Evolutionary conservation across 1,140 invertebrate genomes (phyloP), one percentile per base, ranked within the genome.

Genomic region (Neoseiulus cucumeris): DNA sequence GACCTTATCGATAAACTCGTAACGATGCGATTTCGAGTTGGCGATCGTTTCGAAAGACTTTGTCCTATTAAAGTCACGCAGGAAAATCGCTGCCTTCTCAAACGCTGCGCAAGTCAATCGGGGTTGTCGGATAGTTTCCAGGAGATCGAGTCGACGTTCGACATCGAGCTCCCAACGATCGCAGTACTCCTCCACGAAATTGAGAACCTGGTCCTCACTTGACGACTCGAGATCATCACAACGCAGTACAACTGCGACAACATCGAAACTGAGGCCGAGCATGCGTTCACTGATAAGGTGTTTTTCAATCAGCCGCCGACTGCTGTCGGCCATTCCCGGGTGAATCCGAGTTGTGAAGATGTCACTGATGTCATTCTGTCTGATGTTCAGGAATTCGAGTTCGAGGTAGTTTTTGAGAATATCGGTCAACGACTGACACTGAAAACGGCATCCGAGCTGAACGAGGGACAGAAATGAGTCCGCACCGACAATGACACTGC

Each of bases 211-310:
- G 33, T 59, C 51, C 9, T 59, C 51, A 14, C 33, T 20, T 59
- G n/a, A 1, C 14, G 51, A n/a, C 14, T 29, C 22, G 1, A 59
- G 51, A 1, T 25, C 51, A 59, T 59, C 51, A 5, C 33, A 14
- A 14, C 33, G 14, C 1, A 59, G 51, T 20, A 20, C 2, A n/a
- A 17, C 51, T 12, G 25, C 51, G 14, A 59, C 51, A 1, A 59
- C 51, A 14, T 59, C 51, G 22, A 59, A 59, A 59, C 4, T 59
- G n/a, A 59, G 51, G 33, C 22, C 51, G 33, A 59, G 51, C 51
- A 59, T 59, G 33, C 33, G 25, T 17, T 14, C 51, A 20, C 25
- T 25, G 33, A 59, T 59, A 25, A 59, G 14, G 51, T 59, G 25
- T 25, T 25, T 20, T n/a, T 29, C 25, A 25, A 59, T 25, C 2